Evolutionary conservation across 2,113 vertebrate species (phyloP).

Genomic region (Probosciger aterrimus): DNA sequence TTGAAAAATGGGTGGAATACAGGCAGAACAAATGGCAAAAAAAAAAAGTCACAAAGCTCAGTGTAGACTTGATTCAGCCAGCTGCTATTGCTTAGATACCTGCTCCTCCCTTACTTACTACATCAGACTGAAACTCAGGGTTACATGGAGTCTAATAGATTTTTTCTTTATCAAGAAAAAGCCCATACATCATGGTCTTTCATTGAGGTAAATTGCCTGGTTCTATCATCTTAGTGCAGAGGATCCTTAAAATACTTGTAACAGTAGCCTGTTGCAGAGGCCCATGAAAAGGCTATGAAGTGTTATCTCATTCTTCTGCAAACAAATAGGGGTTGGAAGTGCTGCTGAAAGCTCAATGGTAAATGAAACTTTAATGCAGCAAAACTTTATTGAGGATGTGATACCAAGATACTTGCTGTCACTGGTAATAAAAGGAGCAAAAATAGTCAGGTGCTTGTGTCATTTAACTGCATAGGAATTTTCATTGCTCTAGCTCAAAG

Average conservation of each 20-base stretch:
- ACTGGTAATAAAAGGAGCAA: neutral
- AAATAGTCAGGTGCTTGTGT: neutral
- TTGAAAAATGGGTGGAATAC: neutral
- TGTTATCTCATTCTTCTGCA: neutral
- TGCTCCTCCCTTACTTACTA: neutral
- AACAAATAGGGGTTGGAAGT: neutral
- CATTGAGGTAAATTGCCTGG: neutral
- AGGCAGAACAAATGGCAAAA: neutral
- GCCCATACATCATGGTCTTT: neutral
- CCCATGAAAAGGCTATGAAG: neutral
- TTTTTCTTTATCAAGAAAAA: neutral
- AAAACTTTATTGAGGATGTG: constrained; percentile 10
- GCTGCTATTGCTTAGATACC: neutral
- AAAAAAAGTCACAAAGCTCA: neutral
- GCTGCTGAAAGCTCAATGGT: neutral
- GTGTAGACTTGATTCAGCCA: neutral
- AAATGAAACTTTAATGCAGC: neutral
- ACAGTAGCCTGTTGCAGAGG: neutral
- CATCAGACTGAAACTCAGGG: neutral
- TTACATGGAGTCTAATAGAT: neutral
- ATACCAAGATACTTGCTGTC: neutral
- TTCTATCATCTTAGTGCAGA: neutral
- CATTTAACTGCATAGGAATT: neutral
- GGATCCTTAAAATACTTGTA: neutral
- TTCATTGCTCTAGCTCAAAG: constrained; percentile 25